A percentile compares a stretch with the other conserved stretches of the same genome.
These are phyloP conservation scores for Listronotus oregonensis DNA, from an alignment of 1,140 invertebrate genomes.

Conservation along the genomic window DNA sequence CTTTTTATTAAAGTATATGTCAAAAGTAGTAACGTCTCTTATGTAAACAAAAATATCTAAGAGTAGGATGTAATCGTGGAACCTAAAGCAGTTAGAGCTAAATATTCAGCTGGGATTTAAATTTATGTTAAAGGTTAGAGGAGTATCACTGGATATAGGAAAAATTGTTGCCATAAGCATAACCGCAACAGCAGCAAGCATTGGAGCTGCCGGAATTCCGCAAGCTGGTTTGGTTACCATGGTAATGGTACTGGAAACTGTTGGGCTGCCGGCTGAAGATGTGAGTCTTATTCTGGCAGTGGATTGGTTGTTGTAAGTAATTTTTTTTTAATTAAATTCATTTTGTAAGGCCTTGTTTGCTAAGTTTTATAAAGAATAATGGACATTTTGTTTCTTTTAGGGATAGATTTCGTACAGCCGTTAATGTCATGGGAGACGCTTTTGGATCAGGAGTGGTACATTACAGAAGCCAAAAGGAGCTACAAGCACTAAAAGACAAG, in stretches of 20 bases:
- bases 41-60: no score
- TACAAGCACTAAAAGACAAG: constrained; percentile 47
- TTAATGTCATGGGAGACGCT: constrained; percentile 88
- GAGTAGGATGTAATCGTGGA: no score
- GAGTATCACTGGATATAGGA: constrained; percentile 67
- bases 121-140: constrained; percentile 52
- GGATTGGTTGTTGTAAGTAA: constrained; percentile 86
- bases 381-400: constrained; percentile 59
- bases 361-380: neutral
- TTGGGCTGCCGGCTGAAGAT: constrained; percentile 80
- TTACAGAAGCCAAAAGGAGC: constrained; percentile 75
- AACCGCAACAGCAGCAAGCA: constrained; percentile 83
- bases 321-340: neutral
- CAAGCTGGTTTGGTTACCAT: constrained; percentile 83
- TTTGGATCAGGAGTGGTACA: constrained; percentile 87
- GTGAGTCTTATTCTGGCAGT: constrained; percentile 81
- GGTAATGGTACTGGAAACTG: constrained; percentile 84
- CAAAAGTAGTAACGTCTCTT: no score
- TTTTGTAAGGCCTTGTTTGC: no score
- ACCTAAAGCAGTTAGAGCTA: no score
- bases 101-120: no score
- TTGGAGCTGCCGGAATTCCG: constrained; percentile 89
- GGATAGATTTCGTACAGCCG: constrained; percentile 84
- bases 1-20: no score
- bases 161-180: constrained; percentile 67